Percentiles rank a stretch among this genome's conserved stretches.
These are phyloP conservation scores for Craterocephalus amniculus DNA, from an alignment of 2,797 vertebrate species.

Conservation along the genomic window DNA sequence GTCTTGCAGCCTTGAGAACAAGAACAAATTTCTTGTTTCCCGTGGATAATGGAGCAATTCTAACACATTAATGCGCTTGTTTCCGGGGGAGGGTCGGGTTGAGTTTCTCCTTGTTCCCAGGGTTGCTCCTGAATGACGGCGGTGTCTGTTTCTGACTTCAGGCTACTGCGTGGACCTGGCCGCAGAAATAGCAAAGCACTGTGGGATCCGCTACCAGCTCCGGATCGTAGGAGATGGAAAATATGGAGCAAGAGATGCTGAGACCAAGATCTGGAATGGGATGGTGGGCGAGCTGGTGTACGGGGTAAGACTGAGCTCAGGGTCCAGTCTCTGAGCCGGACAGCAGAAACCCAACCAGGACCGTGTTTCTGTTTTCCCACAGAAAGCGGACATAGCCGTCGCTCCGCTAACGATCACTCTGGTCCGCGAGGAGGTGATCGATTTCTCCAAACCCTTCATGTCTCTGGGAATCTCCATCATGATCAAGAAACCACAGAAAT, in stretches of 20 bases:
- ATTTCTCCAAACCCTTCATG: constrained; percentile 99
- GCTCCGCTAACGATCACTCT: constrained; percentile 98
- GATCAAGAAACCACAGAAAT: constrained; percentile 99
- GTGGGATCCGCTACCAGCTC: constrained; percentile 97
- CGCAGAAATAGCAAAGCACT: constrained; percentile 98
- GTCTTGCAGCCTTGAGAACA: too few species aligned
- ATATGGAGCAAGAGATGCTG: constrained; percentile 96
- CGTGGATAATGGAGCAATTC: too few species aligned
- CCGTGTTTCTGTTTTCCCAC: constrained; percentile 83
- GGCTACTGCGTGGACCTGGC: constrained; percentile 99
- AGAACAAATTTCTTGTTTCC: too few species aligned
- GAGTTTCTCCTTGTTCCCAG: too few species aligned
- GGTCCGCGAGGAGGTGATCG: constrained; percentile 99
- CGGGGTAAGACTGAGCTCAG: too few species aligned
- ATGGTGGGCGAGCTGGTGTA: constrained; percentile 99
- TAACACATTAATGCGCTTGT: too few species aligned
- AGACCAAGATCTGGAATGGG: constrained; percentile 99
- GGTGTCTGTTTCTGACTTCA: too few species aligned
- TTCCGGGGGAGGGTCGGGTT: too few species aligned
- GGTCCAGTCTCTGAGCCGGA: too few species aligned
- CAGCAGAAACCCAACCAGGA: too few species aligned
- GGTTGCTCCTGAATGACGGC: too few species aligned
- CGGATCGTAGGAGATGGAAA: constrained; percentile 97
- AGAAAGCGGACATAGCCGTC: constrained; percentile 99
- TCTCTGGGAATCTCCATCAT: constrained; percentile 99